Base-by-base conservation (phyloP, 2,888 invertebrate species). In the Ypsolopha scabrella region DNA sequence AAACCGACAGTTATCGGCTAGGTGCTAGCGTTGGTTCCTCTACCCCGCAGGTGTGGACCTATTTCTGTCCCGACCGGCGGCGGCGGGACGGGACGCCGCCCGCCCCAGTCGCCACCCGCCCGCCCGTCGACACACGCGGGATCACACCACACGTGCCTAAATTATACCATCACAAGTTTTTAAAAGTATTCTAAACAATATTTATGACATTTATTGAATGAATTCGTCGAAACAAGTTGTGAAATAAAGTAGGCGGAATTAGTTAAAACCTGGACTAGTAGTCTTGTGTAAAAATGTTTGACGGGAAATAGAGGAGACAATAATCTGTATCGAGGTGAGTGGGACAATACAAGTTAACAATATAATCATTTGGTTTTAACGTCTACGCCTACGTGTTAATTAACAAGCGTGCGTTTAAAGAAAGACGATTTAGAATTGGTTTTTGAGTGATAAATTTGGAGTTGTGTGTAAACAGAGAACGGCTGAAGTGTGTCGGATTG, bases 21-120 rank as follows among this genome's bases (percentile, higher is more conserved):
- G 76, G 77, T 75, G 70, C 71, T 69, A 71, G 72, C 68, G 66
- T 62, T 67, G 34, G 47, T 48, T 33, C 37, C 39, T 36, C 52
- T 48, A 64, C 71, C 70, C 64, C 77, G 79, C 85, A 83, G 85
- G 87, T 85, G 80, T 72, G 74, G 67, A 63, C 75, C 78, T 86
- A 85, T 85, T 86, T 86, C 72, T 68, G 80, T 72, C 43, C 49
- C 36, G 48, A 51, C 43, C 49, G 50, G 46, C 50, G 48, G 49
- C 52, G 52, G 51, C 52, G 51, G 68, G 60, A 64, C 64, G 61
- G 61, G 64, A 63, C 60, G 60, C 67, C 66, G 67, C 63, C 60
- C 62, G 64, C 61, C 56, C 60, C 52, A 48, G 52, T 52, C 48
- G 65, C 74, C 75, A 76, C 76, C 80, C 82, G 80, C 79, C 80